These are phyloP conservation scores for Hippocampus abdominalis DNA, from an alignment of 2,113 vertebrate genomes.

Conservation along the genomic window DNA sequence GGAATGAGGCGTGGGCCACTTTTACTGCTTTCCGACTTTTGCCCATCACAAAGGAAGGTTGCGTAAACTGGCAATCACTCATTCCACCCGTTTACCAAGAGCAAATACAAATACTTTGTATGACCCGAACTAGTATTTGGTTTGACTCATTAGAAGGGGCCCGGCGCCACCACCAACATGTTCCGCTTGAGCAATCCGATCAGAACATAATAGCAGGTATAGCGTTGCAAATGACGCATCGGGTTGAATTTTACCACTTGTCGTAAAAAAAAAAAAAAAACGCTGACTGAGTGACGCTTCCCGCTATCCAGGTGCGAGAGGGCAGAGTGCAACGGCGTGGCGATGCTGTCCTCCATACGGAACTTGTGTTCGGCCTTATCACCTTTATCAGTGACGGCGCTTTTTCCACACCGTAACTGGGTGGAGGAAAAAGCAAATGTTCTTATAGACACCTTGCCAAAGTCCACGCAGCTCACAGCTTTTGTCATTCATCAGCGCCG, in stretches of 20 bases:
- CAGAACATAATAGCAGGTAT: neutral
- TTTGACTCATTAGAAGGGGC: neutral
- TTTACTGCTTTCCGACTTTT: neutral
- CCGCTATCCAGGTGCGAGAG: neutral
- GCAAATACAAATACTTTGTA: neutral
- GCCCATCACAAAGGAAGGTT: neutral
- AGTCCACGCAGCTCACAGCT: neutral
- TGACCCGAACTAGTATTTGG: neutral
- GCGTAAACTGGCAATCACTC: neutral
- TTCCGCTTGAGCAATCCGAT: neutral
- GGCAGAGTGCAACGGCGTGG: neutral
- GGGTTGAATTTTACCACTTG: neutral
- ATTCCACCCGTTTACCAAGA: neutral
- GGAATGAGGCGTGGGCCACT: neutral
- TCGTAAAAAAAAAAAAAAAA: neutral
- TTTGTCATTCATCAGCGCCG: neutral
- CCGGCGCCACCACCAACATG: neutral
- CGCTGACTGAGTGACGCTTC: neutral
- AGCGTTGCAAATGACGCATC: neutral
- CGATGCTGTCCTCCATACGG: neutral
- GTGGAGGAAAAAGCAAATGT: neutral
- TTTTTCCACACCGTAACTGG: neutral
- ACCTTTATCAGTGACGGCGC: neutral
- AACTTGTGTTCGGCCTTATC: neutral
- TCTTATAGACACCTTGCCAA: too few species aligned